phyloP scores from a whole-genome alignment of 2,797 vertebrate genomes.

The Phrynocephalus guinanensis region DNA sequence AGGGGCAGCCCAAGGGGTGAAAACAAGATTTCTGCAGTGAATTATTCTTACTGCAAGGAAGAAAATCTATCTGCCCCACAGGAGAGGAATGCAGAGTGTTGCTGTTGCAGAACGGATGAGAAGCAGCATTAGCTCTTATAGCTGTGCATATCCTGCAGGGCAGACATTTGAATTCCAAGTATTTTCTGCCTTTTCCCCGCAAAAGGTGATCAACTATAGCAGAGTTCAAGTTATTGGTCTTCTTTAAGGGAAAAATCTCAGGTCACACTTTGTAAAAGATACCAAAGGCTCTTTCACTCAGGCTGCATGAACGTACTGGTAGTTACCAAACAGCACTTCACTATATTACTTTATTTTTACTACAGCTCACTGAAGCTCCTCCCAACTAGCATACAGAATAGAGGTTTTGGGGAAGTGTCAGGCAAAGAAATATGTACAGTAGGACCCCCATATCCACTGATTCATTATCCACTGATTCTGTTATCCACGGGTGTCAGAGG shows the following conservation, averaged over 20 bases:
- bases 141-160: not conserved
- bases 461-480: too few species aligned
- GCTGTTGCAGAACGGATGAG: not conserved
- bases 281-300: not conserved
- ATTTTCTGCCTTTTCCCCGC: not conserved
- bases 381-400: too few species aligned
- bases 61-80: too few species aligned
- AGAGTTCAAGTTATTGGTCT: not conserved
- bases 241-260: not conserved
- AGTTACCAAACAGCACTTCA: not conserved
- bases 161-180: not conserved
- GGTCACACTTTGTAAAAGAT: not conserved
- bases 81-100: too few species aligned
- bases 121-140: not conserved
- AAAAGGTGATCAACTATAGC: not conserved
- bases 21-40: not conserved
- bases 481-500: too few species aligned
- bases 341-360: too few species aligned
- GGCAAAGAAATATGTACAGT: too few species aligned
- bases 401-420: too few species aligned
- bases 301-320: conserved; percentile 16
- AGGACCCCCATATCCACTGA: too few species aligned
- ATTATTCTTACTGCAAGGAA: not conserved
- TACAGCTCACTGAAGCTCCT: too few species aligned
- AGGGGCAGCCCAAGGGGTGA: not conserved